Conservation (phyloP, 2,113 vertebrate genomes). For the Cyprinus carpio region DNA sequence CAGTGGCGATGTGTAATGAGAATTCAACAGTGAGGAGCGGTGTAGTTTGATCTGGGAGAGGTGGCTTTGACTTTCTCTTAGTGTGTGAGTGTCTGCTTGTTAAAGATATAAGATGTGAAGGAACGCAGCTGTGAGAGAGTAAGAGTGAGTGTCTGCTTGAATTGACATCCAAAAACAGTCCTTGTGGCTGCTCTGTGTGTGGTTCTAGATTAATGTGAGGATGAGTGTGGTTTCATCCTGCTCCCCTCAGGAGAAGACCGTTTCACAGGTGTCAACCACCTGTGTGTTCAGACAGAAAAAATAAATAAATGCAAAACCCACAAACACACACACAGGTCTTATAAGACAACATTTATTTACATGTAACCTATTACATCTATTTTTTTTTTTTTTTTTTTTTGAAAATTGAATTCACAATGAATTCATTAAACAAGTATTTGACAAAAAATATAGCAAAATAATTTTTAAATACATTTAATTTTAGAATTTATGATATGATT, state of each 20-base stretch:
- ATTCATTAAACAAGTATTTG: neutral
- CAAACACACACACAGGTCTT: neutral
- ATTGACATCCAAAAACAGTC: neutral
- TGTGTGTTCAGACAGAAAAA: neutral
- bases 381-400: too few relatives aligned
- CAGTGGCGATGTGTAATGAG: neutral
- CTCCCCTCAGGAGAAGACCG: neutral
- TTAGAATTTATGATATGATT: too few relatives aligned
- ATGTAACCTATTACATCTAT: neutral
- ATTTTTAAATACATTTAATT: too few relatives aligned
- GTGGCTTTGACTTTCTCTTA: constrained; percentile 1
- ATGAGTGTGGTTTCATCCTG: neutral
- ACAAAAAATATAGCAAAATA: neutral
- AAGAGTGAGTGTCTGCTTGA: neutral
- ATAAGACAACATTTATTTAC: neutral
- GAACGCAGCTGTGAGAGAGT: neutral
- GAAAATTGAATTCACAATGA: too few relatives aligned
- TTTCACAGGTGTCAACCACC: constrained; percentile 9
- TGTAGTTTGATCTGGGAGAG: constrained; percentile 8
- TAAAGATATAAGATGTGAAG: constrained; percentile 20
- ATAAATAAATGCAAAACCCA: neutral
- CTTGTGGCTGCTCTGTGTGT: constrained; percentile 10
- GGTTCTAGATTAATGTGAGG: neutral
- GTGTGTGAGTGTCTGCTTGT: constrained; percentile 4
- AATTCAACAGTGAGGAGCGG: constrained; percentile 11